These are phyloP conservation scores for Diadumene lineata DNA, from an alignment of 92 coral and sea anemone genomes.

Conservation along the genomic window DNA sequence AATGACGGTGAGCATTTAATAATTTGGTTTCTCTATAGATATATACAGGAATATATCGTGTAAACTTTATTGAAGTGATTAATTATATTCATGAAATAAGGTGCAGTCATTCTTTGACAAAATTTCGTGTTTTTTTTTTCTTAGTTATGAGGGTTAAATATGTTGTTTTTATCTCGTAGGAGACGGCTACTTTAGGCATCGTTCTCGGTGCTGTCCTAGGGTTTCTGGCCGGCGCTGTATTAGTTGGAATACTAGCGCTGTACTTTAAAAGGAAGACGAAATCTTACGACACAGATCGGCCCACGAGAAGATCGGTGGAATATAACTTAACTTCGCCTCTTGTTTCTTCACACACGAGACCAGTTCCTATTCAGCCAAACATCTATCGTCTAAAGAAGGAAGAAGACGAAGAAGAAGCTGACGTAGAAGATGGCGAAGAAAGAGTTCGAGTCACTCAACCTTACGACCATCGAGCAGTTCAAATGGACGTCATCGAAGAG, in stretches of 20 bases:
- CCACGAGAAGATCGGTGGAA: conserved; percentile 57
- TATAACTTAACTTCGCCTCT: conserved; percentile 50
- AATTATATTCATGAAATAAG: neutral
- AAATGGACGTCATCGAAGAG: conserved; percentile 44
- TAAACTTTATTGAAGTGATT: neutral
- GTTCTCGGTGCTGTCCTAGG: conserved; percentile 78
- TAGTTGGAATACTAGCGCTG: conserved; percentile 45
- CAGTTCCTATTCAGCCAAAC: conserved; percentile 79
- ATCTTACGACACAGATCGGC: conserved; percentile 39
- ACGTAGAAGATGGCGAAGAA: conserved; percentile 44
- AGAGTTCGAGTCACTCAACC: conserved; percentile 68
- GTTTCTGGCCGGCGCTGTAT: conserved; percentile 71
- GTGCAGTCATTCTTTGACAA: neutral
- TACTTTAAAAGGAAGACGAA: conserved; percentile 57
- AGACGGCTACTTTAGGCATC: conserved; percentile 61
- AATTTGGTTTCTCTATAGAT: neutral
- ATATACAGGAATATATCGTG: neutral
- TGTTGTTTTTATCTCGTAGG: conserved; percentile 39
- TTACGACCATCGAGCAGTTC: conserved; percentile 39
- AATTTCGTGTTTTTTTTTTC: neutral
- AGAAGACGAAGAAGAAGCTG: conserved; percentile 52
- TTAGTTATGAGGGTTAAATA: neutral
- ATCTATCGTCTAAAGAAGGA: conserved; percentile 62
- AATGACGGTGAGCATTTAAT: conserved; percentile 40
- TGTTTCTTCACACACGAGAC: conserved; percentile 57